These are phyloP conservation scores for Gallinago paraguaiae DNA, from an alignment of 2,113 vertebrate species.

Conservation along the genomic window DNA sequence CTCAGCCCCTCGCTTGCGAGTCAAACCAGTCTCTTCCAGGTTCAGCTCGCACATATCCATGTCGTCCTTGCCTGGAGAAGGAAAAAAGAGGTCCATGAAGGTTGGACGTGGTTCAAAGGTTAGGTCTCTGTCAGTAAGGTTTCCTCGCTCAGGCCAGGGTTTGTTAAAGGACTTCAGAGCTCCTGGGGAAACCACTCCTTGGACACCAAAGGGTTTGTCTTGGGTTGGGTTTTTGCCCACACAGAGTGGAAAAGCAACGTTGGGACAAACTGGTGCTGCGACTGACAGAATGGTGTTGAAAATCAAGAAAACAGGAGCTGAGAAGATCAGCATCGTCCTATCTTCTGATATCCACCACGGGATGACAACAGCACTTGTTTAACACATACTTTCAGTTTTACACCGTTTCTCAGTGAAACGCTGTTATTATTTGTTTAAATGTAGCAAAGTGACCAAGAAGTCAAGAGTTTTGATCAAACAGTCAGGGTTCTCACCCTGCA, in stretches of 20 bases:
- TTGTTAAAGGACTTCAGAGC: not conserved
- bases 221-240: not conserved
- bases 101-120: not conserved
- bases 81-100: not conserved
- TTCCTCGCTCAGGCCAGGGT: not conserved
- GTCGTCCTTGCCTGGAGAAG: conserved; percentile 91
- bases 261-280: not conserved
- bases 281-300: not conserved
- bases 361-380: not conserved
- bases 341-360: not conserved
- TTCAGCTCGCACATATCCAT: conserved; percentile 99
- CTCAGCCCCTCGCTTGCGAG: conserved; percentile 92
- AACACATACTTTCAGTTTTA: not conserved
- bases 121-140: not conserved
- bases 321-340: not conserved
- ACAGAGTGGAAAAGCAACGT: not conserved
- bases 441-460: not conserved
- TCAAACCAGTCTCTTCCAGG: conserved; percentile 95
- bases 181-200: not conserved
- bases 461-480: not conserved
- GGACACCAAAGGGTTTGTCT: not conserved
- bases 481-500: not conserved
- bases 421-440: not conserved
- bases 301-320: rapidly evolving
- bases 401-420: not conserved